Evolutionary conservation across 30 jellyfish, hydroid and myxozoan species (phyloP).

Genomic region (Phacellophora camtschatica): DNA sequence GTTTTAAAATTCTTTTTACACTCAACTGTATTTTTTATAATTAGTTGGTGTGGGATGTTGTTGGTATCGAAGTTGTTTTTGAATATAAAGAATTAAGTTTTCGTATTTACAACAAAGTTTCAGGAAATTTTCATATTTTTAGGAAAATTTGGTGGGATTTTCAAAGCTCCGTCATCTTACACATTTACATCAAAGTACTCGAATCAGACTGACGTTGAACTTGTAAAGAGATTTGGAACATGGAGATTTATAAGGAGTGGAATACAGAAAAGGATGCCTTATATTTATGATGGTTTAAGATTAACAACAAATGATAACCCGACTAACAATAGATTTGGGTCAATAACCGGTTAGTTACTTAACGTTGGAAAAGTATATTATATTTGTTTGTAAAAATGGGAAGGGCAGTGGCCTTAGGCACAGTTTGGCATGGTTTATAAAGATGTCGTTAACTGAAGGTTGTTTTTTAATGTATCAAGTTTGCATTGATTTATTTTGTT

Average conservation of each 20-base stretch:
- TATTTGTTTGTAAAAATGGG: too few relatives aligned
- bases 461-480: too few relatives aligned
- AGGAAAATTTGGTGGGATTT: conserved; percentile 79
- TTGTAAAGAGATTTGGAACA: conserved; percentile 45
- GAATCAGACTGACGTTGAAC: conserved; percentile 38
- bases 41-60: background rate
- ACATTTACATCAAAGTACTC: background rate
- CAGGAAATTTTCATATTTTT: background rate
- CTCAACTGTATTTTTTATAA: too few relatives aligned
- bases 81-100: background rate
- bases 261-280: conserved; percentile 44
- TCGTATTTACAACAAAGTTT: background rate
- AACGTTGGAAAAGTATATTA: too few relatives aligned
- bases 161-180: conserved; percentile 45
- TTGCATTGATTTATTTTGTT: too few relatives aligned
- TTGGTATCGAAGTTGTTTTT: background rate
- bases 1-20: too few relatives aligned
- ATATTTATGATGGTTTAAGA: background rate
- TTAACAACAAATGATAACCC: conserved; percentile 21
- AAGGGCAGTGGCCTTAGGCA: too few relatives aligned
- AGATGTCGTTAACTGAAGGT: too few relatives aligned
- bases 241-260: conserved; percentile 25
- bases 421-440: too few relatives aligned
- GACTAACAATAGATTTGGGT: background rate
- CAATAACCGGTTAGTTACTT: conserved; percentile 38